phyloP scores from a whole-genome alignment of 2,888 invertebrate species.

The Biston stratarius region DNA sequence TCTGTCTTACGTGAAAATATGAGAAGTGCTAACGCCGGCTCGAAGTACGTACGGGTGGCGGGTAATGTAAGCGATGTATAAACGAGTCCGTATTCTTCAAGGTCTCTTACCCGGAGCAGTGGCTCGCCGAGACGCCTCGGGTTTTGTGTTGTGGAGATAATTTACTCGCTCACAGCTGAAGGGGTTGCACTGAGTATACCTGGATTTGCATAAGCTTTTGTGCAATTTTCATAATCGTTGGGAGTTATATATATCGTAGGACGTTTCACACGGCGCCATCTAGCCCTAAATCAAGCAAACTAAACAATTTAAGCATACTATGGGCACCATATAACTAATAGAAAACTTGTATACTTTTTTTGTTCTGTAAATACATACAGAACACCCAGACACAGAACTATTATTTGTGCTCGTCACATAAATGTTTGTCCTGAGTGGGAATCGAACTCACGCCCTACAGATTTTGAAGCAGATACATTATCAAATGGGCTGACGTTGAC shows the following conservation, averaged over 20 bases:
- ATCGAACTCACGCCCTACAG: too few relatives aligned
- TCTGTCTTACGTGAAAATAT: constrained; percentile 29
- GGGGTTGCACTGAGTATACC: neutral
- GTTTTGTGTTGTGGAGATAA: neutral
- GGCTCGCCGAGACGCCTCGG: neutral
- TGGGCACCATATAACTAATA: too few relatives aligned
- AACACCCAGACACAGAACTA: too few relatives aligned
- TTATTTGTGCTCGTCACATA: too few relatives aligned
- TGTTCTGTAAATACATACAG: too few relatives aligned
- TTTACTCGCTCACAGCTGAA: neutral
- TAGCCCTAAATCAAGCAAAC: too few relatives aligned
- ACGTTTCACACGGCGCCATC: too few relatives aligned
- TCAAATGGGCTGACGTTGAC: too few relatives aligned
- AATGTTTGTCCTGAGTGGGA: too few relatives aligned
- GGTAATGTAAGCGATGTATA: constrained; percentile 7
- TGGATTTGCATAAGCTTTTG: neutral
- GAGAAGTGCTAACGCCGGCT: constrained; percentile 22
- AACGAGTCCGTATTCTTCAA: constrained; percentile 11
- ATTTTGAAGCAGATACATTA: too few relatives aligned
- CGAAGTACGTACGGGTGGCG: constrained; percentile 13
- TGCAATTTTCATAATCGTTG: neutral
- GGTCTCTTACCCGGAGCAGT: constrained; percentile 3
- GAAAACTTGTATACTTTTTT: too few relatives aligned
- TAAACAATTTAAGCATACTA: too few relatives aligned
- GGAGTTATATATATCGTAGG: neutral